Evolutionary conservation across 2,888 invertebrate genomes (phyloP), one percentile per base, ranked within the genome.

Genomic region (Drosophila conformis): DNA sequence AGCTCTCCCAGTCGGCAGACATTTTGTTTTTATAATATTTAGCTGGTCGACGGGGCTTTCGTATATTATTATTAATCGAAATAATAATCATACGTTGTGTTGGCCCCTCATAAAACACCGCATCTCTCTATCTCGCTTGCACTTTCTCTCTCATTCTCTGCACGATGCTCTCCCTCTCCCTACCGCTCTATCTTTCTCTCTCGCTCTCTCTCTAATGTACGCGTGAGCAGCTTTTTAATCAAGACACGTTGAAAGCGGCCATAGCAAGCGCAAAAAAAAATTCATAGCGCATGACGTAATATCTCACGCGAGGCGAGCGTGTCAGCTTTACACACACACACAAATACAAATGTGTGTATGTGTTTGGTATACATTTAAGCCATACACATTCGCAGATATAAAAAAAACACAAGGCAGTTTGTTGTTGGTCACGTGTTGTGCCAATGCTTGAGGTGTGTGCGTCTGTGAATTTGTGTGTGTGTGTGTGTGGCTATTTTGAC

Each of bases 231-330:
- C 77, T 76, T 79, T 90, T 88, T 82, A 85, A 83, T 73, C 83
- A 72, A 77, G 78, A 75, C 80, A 84, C 76, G 84, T 80, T 75
- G 74, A 87, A 88, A 83, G 80, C 77, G 73, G 73, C 70, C 69
- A 76, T 76, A 83, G 73, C 60, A 54, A 85, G 69, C 68, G 76
- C 70, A n/a, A 78, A 78, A 78, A 75, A 75, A 75, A 91, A 91
- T 91, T 89, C 89, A 91, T 92, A 85, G 84, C 74, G 81, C 90
- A 89, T 93, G 92, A 93, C 93, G 93, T 92, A 93, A 93, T 90
- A 80, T 84, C 92, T 93, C 93, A 93, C 93, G 93, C 92, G 93
- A 93, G 89, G 89, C 89, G 87, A 91, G 90, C 93, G 91, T 92
- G 90, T 87, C 85, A 89, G 80, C 64, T 64, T 73, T 72, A 75